phyloP scores from a whole-genome alignment of 2,888 invertebrate genomes.

The Nipponacmea schrenckii region DNA sequence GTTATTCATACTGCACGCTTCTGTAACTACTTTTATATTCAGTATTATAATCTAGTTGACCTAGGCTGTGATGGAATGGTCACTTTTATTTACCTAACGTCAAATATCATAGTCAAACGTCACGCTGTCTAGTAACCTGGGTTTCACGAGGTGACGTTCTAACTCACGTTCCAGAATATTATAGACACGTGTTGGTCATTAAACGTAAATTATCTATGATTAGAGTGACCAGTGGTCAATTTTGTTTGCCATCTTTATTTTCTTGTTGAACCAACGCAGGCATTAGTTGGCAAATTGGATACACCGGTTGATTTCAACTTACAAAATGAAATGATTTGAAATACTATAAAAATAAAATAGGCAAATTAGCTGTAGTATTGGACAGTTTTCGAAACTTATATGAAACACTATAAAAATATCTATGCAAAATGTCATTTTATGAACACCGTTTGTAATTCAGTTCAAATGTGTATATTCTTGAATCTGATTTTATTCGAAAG shows the following conservation, averaged over 20 bases:
- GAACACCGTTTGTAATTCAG: no score
- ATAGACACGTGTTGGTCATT: slow-evolving; percentile 1
- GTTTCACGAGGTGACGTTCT: not conserved
- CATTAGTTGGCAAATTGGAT: no score
- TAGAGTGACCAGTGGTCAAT: not conserved
- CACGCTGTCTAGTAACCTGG: not conserved
- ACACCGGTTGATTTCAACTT: no score
- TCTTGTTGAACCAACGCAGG: no score
- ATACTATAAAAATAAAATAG: no score
- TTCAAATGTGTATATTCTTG: no score
- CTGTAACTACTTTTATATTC: slow-evolving; percentile 3
- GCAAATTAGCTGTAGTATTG: no score
- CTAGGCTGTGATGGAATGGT: not conserved
- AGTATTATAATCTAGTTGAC: not conserved
- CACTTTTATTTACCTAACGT: not conserved
- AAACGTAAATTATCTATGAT: slow-evolving; percentile 5
- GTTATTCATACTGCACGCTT: not conserved
- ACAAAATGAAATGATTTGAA: no score
- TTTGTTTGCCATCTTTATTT: not conserved
- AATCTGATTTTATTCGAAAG: no score
- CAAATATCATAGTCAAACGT: not conserved
- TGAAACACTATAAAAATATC: no score
- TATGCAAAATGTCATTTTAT: no score
- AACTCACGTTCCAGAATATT: not conserved
- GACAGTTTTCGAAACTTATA: no score